Base-by-base conservation (phyloP, 2,797 vertebrate species). In the Melanotaenia trifasciata region DNA sequence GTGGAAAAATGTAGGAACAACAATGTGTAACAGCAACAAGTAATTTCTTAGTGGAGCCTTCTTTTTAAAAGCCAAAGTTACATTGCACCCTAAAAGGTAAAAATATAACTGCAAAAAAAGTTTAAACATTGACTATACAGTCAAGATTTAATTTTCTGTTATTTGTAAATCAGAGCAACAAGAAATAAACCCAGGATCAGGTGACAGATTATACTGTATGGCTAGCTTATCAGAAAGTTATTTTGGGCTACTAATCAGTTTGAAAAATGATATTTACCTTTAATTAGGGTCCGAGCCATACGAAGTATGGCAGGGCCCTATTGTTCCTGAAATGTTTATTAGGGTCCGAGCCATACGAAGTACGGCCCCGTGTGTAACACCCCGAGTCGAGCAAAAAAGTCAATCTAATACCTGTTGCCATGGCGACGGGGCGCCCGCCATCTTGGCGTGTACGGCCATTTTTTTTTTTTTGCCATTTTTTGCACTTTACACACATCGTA, bases 201-300 rank as follows among this genome's bases (percentile, higher is more conserved):
- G 26, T 56, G 24, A 54, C 12, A 16, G 12, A 16, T 30, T 56
- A 26, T 30, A 30, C 28, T 33, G 6, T 14, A 56, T 16, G 28
- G 11, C 36, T 32, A 54, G 12, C 11, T 13, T 26, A 54, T 54
- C 51, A 5, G 10, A 4, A 26, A 26, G 3, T 26, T 54, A 12
- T 26, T 54, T 4, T 14, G 24, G 24, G 12, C 11, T 26, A 54
- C 11, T 54, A 26, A 56, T 54, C 38, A 5, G 24, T 56, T 35
- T 60, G 14, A 54, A 71, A 30, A 24, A 47, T 36, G 4, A 36
- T 20, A 61, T 61, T 0, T 24, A 62, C 13, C 10, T 18, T 79
- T 14, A 56, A 60, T 38, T 10, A 26, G 13, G n/a, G n/a, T n/a
- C n/a, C n/a, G n/a, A n/a, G n/a, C n/a, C n/a, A n/a, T n/a, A n/a